These are phyloP conservation scores for Ceratina japonica DNA, from an alignment of 1,140 invertebrate species.

Conservation along the genomic window DNA sequence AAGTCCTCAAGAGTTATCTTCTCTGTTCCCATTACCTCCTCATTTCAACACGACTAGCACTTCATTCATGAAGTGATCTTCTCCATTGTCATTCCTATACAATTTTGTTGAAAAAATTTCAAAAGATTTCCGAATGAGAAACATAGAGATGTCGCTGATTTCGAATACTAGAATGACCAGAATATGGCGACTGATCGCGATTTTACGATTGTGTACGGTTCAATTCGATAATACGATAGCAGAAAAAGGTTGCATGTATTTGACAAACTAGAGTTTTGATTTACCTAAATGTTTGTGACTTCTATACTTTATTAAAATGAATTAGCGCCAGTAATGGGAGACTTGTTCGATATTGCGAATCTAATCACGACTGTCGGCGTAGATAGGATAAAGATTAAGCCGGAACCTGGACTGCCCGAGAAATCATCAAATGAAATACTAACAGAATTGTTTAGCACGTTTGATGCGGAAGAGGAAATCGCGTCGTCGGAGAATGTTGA, in stretches of 20 bases:
- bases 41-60: no score
- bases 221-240: neutral
- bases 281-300: neutral
- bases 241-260: neutral
- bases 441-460: constrained; percentile 87
- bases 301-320: neutral
- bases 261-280: neutral
- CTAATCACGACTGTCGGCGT: constrained; percentile 76
- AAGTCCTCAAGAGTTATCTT: no score
- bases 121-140: no score
- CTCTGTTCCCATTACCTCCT: no score
- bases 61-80: no score
- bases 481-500: constrained; percentile 55
- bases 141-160: constrained; percentile 28
- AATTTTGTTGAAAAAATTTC: no score
- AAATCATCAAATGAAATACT: constrained; percentile 90
- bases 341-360: constrained; percentile 77
- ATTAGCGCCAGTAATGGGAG: constrained; percentile 63
- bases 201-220: neutral
- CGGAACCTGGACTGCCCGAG: constrained; percentile 76
- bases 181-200: no score
- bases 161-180: constrained; percentile 17
- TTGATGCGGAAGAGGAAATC: constrained; percentile 78
- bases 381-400: constrained; percentile 77
- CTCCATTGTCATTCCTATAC: no score